phyloP scores from a whole-genome alignment of 2,888 invertebrate species.

The Tenodera sinensis region DNA sequence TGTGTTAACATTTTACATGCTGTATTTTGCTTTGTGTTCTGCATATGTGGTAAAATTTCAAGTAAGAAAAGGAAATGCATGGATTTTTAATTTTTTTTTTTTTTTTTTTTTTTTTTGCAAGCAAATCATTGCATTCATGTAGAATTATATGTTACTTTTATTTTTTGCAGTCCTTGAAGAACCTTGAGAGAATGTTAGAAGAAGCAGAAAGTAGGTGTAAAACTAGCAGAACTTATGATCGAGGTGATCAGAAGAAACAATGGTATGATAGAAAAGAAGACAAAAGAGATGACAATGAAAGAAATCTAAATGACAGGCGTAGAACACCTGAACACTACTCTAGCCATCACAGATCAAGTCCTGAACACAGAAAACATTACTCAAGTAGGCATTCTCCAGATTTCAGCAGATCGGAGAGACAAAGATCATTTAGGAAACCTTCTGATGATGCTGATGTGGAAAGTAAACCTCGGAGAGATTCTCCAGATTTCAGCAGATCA shows the following conservation, averaged over 20 bases:
- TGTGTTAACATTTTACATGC: too few relatives aligned
- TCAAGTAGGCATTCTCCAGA: not conserved
- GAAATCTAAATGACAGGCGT: not conserved
- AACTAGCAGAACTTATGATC: not conserved
- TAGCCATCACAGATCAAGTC: not conserved
- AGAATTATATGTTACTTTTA: not conserved
- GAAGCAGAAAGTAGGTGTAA: constrained; percentile 46
- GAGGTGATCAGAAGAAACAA: not conserved
- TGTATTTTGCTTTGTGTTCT: too few relatives aligned
- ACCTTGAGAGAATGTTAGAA: constrained; percentile 48
- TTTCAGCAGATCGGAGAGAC: not conserved
- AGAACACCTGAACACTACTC: not conserved
- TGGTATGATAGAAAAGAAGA: not conserved
- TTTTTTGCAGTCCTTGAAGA: constrained; percentile 49
- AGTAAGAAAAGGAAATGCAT: too few relatives aligned
- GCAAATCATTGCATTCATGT: not conserved
- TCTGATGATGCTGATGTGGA: not conserved
- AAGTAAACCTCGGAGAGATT: not conserved
- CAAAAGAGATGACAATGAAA: not conserved
- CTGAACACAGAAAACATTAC: not conserved
- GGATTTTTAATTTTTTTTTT: too few relatives aligned
- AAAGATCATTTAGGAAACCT: not conserved
- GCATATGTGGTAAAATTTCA: too few relatives aligned
- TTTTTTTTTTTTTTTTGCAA: too few relatives aligned
- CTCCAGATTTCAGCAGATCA: not conserved